Percentiles rank a stretch among this genome's conserved stretches.
Conservation (phyloP, 2,797 vertebrate genomes). For the Pampus argenteus region DNA sequence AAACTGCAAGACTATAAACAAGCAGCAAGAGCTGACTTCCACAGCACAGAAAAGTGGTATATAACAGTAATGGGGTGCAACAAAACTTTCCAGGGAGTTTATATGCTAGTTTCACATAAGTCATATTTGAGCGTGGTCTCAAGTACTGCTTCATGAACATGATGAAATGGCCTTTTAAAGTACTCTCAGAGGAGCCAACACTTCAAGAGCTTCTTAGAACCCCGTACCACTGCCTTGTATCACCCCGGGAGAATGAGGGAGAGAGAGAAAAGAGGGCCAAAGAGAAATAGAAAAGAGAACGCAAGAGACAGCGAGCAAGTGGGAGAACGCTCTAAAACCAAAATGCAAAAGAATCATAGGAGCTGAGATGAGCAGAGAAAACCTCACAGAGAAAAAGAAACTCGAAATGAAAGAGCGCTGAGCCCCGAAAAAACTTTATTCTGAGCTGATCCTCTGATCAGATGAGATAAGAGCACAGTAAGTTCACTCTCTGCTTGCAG, state of each 20-base stretch:
- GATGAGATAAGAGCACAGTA: conserved; percentile 82
- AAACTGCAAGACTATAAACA: conserved; percentile 44
- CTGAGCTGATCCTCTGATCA: conserved; percentile 81
- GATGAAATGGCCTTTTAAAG: conserved; percentile 86
- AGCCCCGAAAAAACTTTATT: conserved; percentile 73
- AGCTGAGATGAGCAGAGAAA: conserved; percentile 71
- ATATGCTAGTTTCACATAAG: conserved; percentile 78
- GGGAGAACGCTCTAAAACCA: conserved; percentile 74
- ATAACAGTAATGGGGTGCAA: conserved; percentile 56
- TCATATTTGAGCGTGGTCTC: conserved; percentile 79
- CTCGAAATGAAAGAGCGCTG: conserved; percentile 79
- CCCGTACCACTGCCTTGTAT: conserved; percentile 81
- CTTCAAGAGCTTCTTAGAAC: conserved; percentile 87
- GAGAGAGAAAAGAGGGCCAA: conserved; percentile 71
- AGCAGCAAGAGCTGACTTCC: conserved; percentile 34
- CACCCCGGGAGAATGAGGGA: conserved; percentile 74
- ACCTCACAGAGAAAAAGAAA: conserved; percentile 73
- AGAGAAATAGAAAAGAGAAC: conserved; percentile 69
- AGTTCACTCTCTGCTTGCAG: conserved; percentile 76
- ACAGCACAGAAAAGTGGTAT: conserved; percentile 47
- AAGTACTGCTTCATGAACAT: conserved; percentile 80
- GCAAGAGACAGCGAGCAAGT: conserved; percentile 69
- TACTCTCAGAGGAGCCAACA: conserved; percentile 82
- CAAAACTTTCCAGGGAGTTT: conserved; percentile 81
- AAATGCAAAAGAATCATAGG: conserved; percentile 75